Conservation (phyloP, 2,797 vertebrate genomes). For the Parauchenoglanis punctatus region DNA sequence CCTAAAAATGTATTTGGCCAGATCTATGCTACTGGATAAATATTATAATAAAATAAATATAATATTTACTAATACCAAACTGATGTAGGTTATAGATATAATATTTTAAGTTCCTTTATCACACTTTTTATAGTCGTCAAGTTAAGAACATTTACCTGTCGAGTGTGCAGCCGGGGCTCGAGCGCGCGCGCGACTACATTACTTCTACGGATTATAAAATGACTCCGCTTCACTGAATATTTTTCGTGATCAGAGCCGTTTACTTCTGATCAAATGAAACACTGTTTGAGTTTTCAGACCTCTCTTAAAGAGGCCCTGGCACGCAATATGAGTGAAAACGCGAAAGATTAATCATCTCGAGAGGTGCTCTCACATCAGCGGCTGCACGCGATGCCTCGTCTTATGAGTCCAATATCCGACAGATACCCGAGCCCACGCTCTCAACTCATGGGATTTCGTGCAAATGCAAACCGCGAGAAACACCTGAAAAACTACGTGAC, state of each 20-base stretch:
- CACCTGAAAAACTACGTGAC: conserved; percentile 28
- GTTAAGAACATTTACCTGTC: not conserved
- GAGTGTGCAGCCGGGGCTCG: too few relatives aligned
- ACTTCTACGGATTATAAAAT: too few relatives aligned
- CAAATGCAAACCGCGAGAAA: conserved; percentile 34
- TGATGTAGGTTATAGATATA: not conserved
- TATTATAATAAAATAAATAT: not conserved
- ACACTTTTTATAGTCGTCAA: too few relatives aligned
- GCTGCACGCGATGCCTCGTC: conserved; percentile 67
- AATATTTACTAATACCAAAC: not conserved
- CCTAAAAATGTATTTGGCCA: too few relatives aligned
- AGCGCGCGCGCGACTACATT: not conserved
- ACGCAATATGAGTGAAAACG: conserved; percentile 59
- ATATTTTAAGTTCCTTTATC: too few relatives aligned
- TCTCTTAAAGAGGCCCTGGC: conserved; percentile 30
- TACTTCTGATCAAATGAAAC: conserved; percentile 49
- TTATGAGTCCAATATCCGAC: conserved; percentile 61
- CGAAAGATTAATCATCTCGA: conserved; percentile 54
- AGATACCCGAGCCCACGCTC: not conserved
- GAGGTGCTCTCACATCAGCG: conserved; percentile 62
- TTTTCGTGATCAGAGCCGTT: not conserved
- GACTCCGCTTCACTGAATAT: not conserved
- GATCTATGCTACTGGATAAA: not conserved
- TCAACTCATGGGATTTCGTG: conserved; percentile 17
- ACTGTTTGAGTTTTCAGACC: not conserved